Conservation (phyloP, 2,113 vertebrate genomes). For the Boulengeromyrus knoepffleri region DNA sequence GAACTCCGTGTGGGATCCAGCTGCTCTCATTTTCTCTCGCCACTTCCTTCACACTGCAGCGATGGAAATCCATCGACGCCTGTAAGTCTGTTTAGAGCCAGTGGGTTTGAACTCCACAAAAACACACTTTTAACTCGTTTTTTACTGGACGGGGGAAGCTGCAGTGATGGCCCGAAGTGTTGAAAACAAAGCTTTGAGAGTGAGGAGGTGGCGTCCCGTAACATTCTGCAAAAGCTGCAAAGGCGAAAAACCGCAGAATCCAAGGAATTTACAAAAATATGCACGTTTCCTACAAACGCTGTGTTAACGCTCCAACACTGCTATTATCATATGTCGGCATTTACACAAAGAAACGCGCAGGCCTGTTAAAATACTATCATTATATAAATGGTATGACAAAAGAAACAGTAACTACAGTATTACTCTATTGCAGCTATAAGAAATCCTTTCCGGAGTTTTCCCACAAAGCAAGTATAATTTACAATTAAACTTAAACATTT, state of each 20-base stretch:
- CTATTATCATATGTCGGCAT: slow-evolving; percentile 28
- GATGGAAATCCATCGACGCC: slow-evolving; percentile 60
- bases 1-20: slow-evolving; percentile 67
- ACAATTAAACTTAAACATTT: neutral
- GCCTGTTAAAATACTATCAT: slow-evolving; percentile 17
- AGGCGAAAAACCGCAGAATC: slow-evolving; percentile 43
- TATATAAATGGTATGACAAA: neutral
- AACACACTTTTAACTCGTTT: slow-evolving; percentile 41
- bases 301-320: slow-evolving; percentile 35
- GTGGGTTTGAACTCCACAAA: slow-evolving; percentile 49
- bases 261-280: slow-evolving; percentile 38
- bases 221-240: slow-evolving; percentile 42
- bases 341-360: slow-evolving; percentile 12
- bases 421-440: neutral
- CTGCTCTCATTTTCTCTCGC: slow-evolving; percentile 46
- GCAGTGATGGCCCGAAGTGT: slow-evolving; percentile 38
- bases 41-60: slow-evolving; percentile 55
- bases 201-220: slow-evolving; percentile 46
- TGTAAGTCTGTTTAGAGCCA: slow-evolving; percentile 56
- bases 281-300: slow-evolving; percentile 38
- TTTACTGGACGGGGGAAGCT: slow-evolving; percentile 46
- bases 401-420: neutral
- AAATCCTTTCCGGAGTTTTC: neutral
- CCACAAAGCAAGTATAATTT: neutral
- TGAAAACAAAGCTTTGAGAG: slow-evolving; percentile 39